Conservation (phyloP, 2,888 invertebrate genomes). For the Oscheius sp. region DNA sequence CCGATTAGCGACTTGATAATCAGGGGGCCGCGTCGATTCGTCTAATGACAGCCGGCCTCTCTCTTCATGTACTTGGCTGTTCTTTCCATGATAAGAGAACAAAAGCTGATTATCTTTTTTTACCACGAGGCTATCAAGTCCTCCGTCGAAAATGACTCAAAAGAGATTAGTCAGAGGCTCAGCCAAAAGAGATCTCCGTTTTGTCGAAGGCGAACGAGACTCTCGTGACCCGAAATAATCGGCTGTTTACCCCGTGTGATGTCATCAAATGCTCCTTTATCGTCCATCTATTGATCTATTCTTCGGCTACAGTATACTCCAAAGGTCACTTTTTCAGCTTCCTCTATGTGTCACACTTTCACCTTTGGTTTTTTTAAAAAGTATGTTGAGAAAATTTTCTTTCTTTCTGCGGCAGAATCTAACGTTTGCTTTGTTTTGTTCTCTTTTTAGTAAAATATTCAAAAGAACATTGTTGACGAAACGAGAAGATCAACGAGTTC, state of each 20-base stretch:
- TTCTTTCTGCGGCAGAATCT: neutral
- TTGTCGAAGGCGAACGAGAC: too few species aligned
- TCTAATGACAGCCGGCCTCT: neutral
- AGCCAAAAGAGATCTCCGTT: too few species aligned
- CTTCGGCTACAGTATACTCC: neutral
- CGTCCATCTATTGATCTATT: too few species aligned
- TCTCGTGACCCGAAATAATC: too few species aligned
- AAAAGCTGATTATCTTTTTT: too few species aligned
- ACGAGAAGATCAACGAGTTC: neutral
- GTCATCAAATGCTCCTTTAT: too few species aligned
- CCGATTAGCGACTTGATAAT: neutral
- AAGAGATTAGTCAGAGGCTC: too few species aligned
- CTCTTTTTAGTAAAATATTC: neutral
- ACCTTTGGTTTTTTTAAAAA: too few species aligned
- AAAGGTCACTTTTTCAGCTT: neutral
- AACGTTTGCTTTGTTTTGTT: neutral
- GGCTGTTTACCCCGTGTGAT: too few species aligned
- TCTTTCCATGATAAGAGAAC: too few species aligned
- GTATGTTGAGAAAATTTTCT: neutral
- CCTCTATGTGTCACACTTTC: neutral
- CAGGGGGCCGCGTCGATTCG: neutral
- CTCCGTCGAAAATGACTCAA: too few species aligned
- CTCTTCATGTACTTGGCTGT: neutral
- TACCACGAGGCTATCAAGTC: too few species aligned
- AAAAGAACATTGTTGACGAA: neutral